A percentile compares a stretch with the other conserved stretches of the same genome.
phyloP scores from a whole-genome alignment of 2,888 invertebrate species.

The Metopia argyrocephala region DNA sequence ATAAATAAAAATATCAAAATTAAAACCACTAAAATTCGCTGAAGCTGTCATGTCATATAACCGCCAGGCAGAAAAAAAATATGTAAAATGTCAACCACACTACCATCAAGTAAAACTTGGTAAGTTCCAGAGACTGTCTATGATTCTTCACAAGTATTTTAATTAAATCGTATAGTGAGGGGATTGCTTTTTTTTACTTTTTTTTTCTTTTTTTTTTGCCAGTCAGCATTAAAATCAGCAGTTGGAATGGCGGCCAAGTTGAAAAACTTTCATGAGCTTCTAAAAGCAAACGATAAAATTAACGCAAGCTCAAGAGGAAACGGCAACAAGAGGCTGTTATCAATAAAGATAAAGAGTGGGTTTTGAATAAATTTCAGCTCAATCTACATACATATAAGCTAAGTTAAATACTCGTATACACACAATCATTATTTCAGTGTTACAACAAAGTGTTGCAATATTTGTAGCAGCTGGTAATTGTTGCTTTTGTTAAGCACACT shows the following conservation, averaged over 20 bases:
- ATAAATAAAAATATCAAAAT: neutral
- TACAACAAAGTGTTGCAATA: conserved; percentile 13
- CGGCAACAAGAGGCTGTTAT: neutral
- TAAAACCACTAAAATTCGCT: neutral
- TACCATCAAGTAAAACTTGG: neutral
- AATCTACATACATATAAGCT: neutral
- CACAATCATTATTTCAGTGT: neutral
- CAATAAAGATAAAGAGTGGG: no score
- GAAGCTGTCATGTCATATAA: conserved; percentile 7
- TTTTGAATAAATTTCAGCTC: no score
- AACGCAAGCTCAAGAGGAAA: neutral
- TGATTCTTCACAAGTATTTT: conserved; percentile 40
- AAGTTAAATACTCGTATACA: no score
- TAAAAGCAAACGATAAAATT: neutral
- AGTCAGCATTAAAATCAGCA: conserved; percentile 17
- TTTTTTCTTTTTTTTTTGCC: neutral
- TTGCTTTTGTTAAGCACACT: neutral
- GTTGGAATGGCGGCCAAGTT: neutral
- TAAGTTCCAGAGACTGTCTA: neutral
- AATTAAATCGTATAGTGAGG: conserved; percentile 49
- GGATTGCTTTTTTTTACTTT: neutral
- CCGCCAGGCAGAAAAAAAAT: neutral
- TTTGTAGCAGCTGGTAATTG: neutral
- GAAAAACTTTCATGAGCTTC: neutral
- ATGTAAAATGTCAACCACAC: conserved; percentile 7